Base-by-base conservation (phyloP, 2,113 vertebrate genomes). In the Grammomys dolichurus region DNA sequence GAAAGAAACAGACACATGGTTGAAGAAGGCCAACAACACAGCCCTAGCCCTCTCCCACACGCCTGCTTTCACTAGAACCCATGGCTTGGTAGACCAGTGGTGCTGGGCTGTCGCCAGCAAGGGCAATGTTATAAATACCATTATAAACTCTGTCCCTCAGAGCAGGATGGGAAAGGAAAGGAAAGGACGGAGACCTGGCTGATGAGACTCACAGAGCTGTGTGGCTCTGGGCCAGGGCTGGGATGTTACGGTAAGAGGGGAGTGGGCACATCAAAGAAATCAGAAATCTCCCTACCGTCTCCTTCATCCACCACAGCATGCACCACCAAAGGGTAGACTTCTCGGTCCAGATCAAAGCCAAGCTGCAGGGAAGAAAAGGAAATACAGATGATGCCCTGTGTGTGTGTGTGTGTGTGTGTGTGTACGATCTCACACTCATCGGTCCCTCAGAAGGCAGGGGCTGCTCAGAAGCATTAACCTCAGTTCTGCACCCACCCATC, bases 271-370 rank as follows among this genome's bases (percentile, higher is more conserved):
- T 72, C 31, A 24, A 16, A 63, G 89, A 63, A 65, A 78, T 54
- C 28, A 26, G 36, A 28, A 75, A 20, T 7, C 1, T 14, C 28
- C 98, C 20, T 98, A 99, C 99, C 99, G 0, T 99, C 99, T 77
- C 99, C 99, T 98, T 99, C 99, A 48, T 99, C 99, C 93, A 99
- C 99, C 70, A 99, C 99, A 0, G 99, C 99, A 1, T 99, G 99
- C 60, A 99, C 99, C 98, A 99, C 99, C 99, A 99, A 99, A 28
- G 99, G 99, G 97, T 99, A 99, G 73, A 99, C 97, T 98, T 99
- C 99, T 22, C 99, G 99, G 97, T 99, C 99, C 98, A 99, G 98
- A 85, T 99, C 99, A 26, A 99, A 99, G 97, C 99, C 98, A 97
- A 99, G 98, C 99, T 99, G 97, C 31, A 93, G 90, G 88, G 94